Base-by-base conservation (phyloP, 1,140 invertebrate genomes). In the Hypsibius dujardini region DNA sequence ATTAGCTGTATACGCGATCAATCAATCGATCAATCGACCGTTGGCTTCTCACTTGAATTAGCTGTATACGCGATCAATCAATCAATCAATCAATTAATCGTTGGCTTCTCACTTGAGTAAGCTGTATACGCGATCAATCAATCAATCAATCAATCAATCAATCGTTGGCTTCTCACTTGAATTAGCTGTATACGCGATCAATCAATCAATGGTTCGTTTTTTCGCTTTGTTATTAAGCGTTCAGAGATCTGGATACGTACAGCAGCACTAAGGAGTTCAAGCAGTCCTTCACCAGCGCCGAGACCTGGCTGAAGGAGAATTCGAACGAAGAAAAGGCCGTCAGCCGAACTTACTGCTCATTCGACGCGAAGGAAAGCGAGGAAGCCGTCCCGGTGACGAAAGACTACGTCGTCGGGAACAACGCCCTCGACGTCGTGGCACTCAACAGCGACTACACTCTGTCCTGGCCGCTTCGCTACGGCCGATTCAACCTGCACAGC, bases 381-480 rank as follows among this genome's bases (percentile, higher is more conserved):
- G 46, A 72, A 14, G 15, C 3, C 2, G 60, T 70, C 15, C 47
- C 47, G 2, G 1, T 14, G 14, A 71, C 60, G 70, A 59, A 56
- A 28, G 71, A 72, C 42, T 71, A 71, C n/a, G 59, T 71, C 15
- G 69, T 72, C 15, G 71, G 71, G 7, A 71, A 72, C 7, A 70
- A 72, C 14, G 71, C 71, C 1, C 67, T 72, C 42, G 47, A 70
- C 46, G 46, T 72, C 42, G 42, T 12, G 12, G 62, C 62, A 45
- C 42, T 69, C 42, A 28, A 2, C 70, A 69, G 67, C 40, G 75
- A 76, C 69, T 74, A 72, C 71, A 95, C 87, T 76, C 90, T 95
- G 71, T 88, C 92, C 78, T 95, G 94, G 81, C 92, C 92, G 12
- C 88, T 91, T 73, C 84, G 84, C 76, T 81, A 90, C 75, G 91